Evolutionary conservation across 2,888 invertebrate genomes (phyloP).

Genomic region (Chouioia cunea): DNA sequence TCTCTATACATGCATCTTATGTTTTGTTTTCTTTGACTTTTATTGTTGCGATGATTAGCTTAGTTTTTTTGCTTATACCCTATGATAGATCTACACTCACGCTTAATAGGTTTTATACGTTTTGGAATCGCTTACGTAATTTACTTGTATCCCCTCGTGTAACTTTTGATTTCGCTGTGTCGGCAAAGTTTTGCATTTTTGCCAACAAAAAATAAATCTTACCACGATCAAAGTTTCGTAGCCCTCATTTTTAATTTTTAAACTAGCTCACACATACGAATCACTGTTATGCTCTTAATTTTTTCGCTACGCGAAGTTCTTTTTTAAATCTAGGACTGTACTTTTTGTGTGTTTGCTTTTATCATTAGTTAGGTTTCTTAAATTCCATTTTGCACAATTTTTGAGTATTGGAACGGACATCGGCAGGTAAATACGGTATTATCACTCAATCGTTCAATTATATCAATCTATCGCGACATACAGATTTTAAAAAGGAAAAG

Average conservation of each 20-base stretch:
- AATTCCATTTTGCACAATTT: constrained; percentile 20
- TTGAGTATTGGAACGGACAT: constrained; percentile 41
- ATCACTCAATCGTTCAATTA: constrained; percentile 16
- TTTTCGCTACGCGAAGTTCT: constrained; percentile 5
- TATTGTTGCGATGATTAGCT: background rate
- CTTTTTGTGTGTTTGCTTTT: constrained; percentile 4
- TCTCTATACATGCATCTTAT: background rate
- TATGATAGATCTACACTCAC: constrained; percentile 1
- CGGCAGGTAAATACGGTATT: constrained; percentile 44
- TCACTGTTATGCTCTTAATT: constrained; percentile 13
- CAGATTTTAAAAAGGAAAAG: too few species aligned
- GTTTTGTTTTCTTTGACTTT: background rate
- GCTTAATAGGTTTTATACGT: constrained; percentile 13
- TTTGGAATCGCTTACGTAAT: constrained; percentile 13
- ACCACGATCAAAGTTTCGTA: background rate
- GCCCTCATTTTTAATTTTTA: too few species aligned
- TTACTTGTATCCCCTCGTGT: constrained; percentile 1
- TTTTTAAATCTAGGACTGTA: background rate
- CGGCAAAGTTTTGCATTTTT: constrained; percentile 4
- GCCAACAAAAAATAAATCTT: constrained; percentile 28
- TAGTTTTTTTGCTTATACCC: constrained; percentile 10
- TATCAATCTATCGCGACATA: constrained; percentile 12
- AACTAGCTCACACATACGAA: constrained; percentile 7
- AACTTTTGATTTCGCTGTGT: constrained; percentile 33
- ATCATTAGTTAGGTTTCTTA: background rate